These are phyloP conservation scores for Leptestheria dahalacensis DNA, from an alignment of 1,140 invertebrate genomes.

Conservation along the genomic window DNA sequence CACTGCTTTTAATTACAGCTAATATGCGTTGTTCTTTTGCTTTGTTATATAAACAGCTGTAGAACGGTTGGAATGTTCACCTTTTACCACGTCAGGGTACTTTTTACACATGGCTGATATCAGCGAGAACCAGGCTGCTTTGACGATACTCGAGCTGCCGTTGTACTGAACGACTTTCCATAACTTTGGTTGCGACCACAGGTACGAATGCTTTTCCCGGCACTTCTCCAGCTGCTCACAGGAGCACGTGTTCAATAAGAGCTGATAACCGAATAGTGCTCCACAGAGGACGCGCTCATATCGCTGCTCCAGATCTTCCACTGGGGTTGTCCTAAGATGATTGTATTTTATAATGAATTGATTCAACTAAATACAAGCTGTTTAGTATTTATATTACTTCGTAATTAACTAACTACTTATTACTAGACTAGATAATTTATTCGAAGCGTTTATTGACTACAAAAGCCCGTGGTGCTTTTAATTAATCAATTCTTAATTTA, in stretches of 20 bases:
- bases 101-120: neutral
- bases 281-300: constrained; percentile 49
- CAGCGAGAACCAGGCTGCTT: neutral
- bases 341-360: constrained; percentile 16
- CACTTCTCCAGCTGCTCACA: constrained; percentile 3
- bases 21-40: no score
- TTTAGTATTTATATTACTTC: no score
- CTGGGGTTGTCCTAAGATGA: constrained; percentile 31
- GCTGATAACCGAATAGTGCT: constrained; percentile 46
- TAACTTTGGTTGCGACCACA: constrained; percentile 40
- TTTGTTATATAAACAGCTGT: no score
- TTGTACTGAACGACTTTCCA: constrained; percentile 44
- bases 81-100: constrained; percentile 3
- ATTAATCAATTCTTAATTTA: no score
- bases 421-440: no score
- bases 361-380: constrained; percentile 14
- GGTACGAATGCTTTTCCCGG: constrained; percentile 17
- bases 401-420: no score
- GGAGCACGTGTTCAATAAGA: constrained; percentile 27
- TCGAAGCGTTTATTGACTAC: no score
- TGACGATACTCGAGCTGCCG: neutral
- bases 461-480: no score
- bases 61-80: no score
- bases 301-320: constrained; percentile 56
- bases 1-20: no score